Evolutionary conservation across 2,113 vertebrate species (phyloP).

Genomic region (Halichoerus grypus): DNA sequence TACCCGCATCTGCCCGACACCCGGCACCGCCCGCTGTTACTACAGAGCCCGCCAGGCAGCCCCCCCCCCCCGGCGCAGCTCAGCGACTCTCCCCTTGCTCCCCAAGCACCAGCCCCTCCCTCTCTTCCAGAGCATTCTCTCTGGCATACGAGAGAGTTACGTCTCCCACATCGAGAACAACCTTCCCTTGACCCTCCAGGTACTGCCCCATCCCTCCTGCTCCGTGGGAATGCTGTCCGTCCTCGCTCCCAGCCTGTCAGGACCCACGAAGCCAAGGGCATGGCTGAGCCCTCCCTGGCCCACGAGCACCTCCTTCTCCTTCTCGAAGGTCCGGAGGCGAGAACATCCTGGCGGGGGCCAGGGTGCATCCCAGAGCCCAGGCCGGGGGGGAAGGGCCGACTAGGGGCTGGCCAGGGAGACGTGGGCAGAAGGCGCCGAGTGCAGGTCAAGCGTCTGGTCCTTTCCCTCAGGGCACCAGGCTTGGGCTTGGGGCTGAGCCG

Average conservation of each 20-base stretch:
- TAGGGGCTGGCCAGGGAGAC: not conserved
- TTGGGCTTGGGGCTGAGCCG: not conserved
- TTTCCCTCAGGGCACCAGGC: fast-evolving
- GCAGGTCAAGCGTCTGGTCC: too few relatives aligned
- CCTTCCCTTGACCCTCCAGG: not conserved
- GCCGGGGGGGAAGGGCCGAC: not conserved
- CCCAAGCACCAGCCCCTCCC: not conserved
- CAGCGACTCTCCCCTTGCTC: not conserved
- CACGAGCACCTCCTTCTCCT: not conserved
- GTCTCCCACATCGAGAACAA: not conserved
- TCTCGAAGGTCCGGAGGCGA: not conserved
- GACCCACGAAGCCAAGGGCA: fast-evolving
- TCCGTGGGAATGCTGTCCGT: fast-evolving
- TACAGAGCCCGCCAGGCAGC: not conserved
- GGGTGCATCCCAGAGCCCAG: fast-evolving
- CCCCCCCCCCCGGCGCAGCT: not conserved
- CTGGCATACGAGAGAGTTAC: fast-evolving
- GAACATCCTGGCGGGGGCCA: not conserved
- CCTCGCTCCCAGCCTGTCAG: not conserved
- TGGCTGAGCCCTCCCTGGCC: not conserved
- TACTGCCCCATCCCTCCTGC: not conserved
- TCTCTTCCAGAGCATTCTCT: not conserved
- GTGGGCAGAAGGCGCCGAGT: not conserved
- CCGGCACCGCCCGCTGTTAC: fast-evolving
- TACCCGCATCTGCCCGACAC: not conserved